Conservation (phyloP, 2,797 vertebrate species). For the Dallia pectoralis region DNA sequence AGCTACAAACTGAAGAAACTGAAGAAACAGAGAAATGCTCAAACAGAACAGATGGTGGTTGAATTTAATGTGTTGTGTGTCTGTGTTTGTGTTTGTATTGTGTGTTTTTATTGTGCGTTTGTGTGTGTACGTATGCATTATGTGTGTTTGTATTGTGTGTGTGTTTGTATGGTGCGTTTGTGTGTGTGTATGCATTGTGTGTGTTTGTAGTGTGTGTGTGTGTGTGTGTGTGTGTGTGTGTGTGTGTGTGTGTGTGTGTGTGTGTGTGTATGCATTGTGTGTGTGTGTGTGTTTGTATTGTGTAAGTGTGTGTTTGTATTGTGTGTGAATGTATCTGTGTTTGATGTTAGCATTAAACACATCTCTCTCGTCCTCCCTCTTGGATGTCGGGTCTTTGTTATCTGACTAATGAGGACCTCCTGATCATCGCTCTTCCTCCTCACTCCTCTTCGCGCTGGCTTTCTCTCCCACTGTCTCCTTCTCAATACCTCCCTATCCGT, state of each 20-base stretch:
- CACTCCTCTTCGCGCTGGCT: not conserved
- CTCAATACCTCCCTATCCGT: slow-evolving; percentile 9
- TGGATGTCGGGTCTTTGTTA: slow-evolving; percentile 29
- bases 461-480: slow-evolving; percentile 10
- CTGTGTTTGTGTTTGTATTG: no score
- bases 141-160: slow-evolving; percentile 20
- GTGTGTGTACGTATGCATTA: not conserved
- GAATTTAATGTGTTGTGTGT: slow-evolving; percentile 18
- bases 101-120: no score
- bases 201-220: slow-evolving; percentile 3
- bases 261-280: no score
- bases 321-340: slow-evolving; percentile 18
- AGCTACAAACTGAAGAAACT: not conserved
- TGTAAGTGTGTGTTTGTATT: slow-evolving; percentile 12
- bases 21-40: slow-evolving; percentile 17
- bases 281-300: slow-evolving; percentile 1
- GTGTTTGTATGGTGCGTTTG: no score
- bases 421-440: slow-evolving; percentile 5
- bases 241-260: slow-evolving; percentile 2
- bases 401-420: slow-evolving; percentile 19
- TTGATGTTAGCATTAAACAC: slow-evolving; percentile 28
- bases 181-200: not conserved
- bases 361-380: slow-evolving; percentile 5
- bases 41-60: slow-evolving; percentile 6
- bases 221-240: slow-evolving; percentile 24